Conservation (phyloP, 2,797 vertebrate species). For the Vultur gryphus region DNA sequence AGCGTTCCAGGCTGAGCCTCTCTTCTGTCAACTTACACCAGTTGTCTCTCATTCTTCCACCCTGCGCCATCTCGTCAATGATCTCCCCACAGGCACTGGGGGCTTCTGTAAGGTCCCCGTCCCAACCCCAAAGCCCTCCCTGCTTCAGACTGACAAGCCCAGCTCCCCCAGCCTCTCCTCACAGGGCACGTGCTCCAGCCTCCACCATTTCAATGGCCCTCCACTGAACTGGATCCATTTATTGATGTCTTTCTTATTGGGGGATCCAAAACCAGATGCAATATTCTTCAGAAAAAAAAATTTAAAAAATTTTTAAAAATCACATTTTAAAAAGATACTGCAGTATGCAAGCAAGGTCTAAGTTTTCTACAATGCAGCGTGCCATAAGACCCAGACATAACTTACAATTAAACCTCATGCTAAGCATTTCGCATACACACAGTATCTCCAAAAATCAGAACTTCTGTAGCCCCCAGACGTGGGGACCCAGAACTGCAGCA, state of each 20-base stretch:
- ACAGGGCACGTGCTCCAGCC: background rate
- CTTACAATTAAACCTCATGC: background rate
- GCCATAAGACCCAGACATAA: background rate
- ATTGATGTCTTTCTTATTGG: background rate
- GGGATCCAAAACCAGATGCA: background rate
- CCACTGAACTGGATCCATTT: background rate
- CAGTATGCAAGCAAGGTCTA: background rate
- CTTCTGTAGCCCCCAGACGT: background rate
- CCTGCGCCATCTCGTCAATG: background rate
- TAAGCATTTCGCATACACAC: background rate
- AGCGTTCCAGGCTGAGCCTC: background rate
- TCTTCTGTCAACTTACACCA: background rate
- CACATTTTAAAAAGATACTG: background rate
- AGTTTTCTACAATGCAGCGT: no score
- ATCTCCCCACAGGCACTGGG: background rate
- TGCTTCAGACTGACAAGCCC: background rate
- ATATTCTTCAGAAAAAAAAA: background rate
- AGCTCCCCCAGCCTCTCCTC: background rate
- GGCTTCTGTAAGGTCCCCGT: background rate
- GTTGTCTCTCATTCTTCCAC: background rate
- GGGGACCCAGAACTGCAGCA: background rate
- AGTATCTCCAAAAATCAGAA: background rate
- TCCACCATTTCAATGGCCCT: background rate
- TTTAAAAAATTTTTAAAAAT: background rate
- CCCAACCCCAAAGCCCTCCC: background rate